A percentile compares a stretch with the other conserved stretches of the same genome.
Evolutionary conservation across 2,888 invertebrate genomes (phyloP).

Genomic region (Cantharis rufa): DNA sequence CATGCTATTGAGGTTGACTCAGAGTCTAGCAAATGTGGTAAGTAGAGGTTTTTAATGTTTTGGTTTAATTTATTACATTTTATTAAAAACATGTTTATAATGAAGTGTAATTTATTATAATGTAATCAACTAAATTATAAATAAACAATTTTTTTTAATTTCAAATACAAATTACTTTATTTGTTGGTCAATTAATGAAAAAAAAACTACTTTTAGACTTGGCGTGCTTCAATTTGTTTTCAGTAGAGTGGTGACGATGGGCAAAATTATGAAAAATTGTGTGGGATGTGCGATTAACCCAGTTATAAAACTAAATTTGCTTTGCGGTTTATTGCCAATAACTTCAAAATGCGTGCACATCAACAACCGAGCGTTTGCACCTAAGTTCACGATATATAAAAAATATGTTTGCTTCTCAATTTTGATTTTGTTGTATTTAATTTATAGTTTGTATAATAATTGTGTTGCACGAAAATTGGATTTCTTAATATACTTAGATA

Average conservation of each 20-base stretch:
- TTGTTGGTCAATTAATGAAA: too few relatives aligned
- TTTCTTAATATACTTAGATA: neutral
- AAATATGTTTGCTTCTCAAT: neutral
- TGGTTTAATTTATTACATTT: too few relatives aligned
- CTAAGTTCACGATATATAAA: neutral
- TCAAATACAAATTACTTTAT: too few relatives aligned
- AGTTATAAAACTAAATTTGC: neutral
- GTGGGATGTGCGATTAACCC: neutral
- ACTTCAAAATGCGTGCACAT: neutral
- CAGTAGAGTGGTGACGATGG: neutral
- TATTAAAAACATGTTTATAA: too few relatives aligned
- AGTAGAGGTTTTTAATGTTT: too few relatives aligned
- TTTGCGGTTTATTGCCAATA: neutral
- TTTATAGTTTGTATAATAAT: neutral
- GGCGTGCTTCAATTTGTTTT: neutral
- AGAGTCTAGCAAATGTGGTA: neutral
- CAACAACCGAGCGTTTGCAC: neutral
- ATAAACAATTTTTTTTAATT: too few relatives aligned
- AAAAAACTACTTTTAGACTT: too few relatives aligned
- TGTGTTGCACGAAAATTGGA: neutral
- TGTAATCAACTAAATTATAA: too few relatives aligned
- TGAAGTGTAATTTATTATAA: too few relatives aligned
- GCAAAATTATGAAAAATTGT: neutral
- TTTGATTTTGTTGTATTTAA: neutral
- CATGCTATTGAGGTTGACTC: neutral